Base-by-base conservation (phyloP, 1,140 invertebrate genomes). In the Neelides sp. region DNA sequence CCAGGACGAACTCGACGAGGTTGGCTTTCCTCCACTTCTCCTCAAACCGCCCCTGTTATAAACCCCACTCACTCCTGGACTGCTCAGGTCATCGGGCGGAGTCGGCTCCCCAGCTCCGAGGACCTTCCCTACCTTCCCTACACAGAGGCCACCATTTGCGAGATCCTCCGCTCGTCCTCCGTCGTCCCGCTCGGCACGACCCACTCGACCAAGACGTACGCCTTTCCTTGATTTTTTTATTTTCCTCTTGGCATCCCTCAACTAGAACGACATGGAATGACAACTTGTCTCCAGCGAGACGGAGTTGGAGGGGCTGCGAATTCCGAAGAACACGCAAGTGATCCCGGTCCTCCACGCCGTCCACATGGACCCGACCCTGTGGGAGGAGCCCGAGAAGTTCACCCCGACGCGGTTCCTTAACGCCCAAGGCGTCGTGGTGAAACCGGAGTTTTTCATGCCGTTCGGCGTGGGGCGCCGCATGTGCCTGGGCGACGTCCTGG, bases 171-270 rank as follows among this genome's bases (percentile, higher is more conserved):
- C 17, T 75, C 80, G 54, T 84, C 83, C 5, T 87, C 79, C 64
- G 82, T 91, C 49, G 82, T 91, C 1, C 86, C 87, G 10, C 70
- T 92, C 50, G 87, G 85, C n/a, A 90, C 87, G 1, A 83, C 85
- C 3, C 87, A 92, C 61, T 81, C 85, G 0, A 82, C 85, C 3
- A 84, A 78, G 58, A 77, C 75, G 84, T 89, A 76, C 78, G 74
- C 69, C 36, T 27, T 36, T 26, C 44, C n/a, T n/a, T n/a, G n/a
- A n/a, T n/a, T n/a, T n/a, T n/a, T n/a, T n/a, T n/a, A n/a, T n/a
- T n/a, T n/a, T n/a, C n/a, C n/a, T n/a, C n/a, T n/a, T n/a, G n/a
- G n/a, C n/a, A n/a, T n/a, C n/a, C n/a, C n/a, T n/a, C n/a, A n/a
- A n/a, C n/a, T n/a, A n/a, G n/a, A n/a, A n/a, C n/a, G n/a, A n/a